Base-by-base conservation (phyloP, 2,797 vertebrate species). In the Chanos chanos region DNA sequence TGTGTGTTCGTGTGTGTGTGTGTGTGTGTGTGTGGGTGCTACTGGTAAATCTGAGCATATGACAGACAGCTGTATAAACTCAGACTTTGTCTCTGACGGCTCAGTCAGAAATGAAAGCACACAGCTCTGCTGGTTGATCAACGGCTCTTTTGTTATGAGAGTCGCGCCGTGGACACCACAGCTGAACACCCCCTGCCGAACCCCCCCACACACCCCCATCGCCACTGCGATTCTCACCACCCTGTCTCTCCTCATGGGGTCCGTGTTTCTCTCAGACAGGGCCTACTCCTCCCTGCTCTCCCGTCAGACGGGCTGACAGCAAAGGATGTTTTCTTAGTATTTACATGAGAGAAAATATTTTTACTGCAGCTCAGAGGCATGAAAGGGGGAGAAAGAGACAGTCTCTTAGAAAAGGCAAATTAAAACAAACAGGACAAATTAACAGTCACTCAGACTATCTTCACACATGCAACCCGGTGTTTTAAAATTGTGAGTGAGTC, bases 341-440 rank as follows among this genome's bases (percentile, higher is more conserved):
- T 82, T 84, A 76, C 78, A 79, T 78, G 79, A 85, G 64, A 75
- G 77, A 86, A 88, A 87, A 87, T 86, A 86, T 89, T 89, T 83
- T 82, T 67, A 27, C 41, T 73, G 40, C 84, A 78, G 77, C 82
- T 79, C 64, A 73, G 62, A 58, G 75, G 76, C 78, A 77, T 79
- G 73, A 86, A 83, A 79, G 44, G 5, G 10, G 2, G 3, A 54
- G 52, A 59, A 61, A 60, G 57, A 64, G 59, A 36, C 18, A 41
- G 22, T 9, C 25, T 15, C 10, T 19, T 16, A 21, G 27, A 40
- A 52, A 64, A 70, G 58, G 70, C 28, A 36, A 47, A 54, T 48
- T 52, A 15, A 50, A 69, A 64, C 43, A 61, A 71, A 70, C 59
- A 21, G 22, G 10, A 28, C 34, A 66, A 52, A 68, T 72, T 59